A percentile compares a stretch with the other conserved stretches of the same genome.
phyloP scores from a whole-genome alignment of 1,140 invertebrate species.

The Oppia nitens region DNA sequence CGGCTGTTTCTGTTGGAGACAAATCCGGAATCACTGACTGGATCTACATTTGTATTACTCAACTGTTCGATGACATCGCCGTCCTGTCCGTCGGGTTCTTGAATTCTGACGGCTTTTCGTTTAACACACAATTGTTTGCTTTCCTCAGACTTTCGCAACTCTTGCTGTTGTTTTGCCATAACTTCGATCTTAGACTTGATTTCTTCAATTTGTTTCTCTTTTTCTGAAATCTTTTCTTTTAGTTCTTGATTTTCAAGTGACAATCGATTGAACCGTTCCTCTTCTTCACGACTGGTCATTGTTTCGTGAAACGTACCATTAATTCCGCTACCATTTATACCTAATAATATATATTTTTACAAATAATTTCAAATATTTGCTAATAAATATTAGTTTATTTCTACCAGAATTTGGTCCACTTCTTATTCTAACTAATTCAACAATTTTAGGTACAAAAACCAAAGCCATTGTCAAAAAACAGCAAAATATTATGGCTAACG shows the following conservation, averaged over 20 bases:
- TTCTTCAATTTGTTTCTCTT: conserved; percentile 22
- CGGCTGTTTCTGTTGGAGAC: conserved; percentile 32
- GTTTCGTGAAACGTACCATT: conserved; percentile 37
- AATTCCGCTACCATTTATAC: conserved; percentile 18
- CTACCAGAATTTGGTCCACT: conserved; percentile 13
- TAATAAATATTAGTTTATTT: background rate
- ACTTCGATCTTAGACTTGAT: conserved; percentile 17
- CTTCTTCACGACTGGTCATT: conserved; percentile 78
- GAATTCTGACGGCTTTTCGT: conserved; percentile 16
- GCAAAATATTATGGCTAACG: conserved; percentile 85
- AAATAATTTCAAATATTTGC: background rate
- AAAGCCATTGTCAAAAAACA: conserved; percentile 93
- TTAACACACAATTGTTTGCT: background rate
- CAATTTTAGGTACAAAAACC: conserved; percentile 86
- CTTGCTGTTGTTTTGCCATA: conserved; percentile 13
- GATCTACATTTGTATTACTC: conserved; percentile 15
- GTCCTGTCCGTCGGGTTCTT: conserved; percentile 14
- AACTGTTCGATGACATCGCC: background rate
- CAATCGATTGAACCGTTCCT: conserved; percentile 84
- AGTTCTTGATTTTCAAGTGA: conserved; percentile 87
- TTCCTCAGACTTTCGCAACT: background rate
- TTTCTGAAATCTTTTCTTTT: conserved; percentile 33
- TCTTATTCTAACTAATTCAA: conserved; percentile 18
- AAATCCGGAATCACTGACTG: conserved; percentile 22
- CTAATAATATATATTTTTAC: conserved; percentile 10